Base-by-base conservation (phyloP, 2,797 vertebrate species). In the Gadopsis marmoratus region DNA sequence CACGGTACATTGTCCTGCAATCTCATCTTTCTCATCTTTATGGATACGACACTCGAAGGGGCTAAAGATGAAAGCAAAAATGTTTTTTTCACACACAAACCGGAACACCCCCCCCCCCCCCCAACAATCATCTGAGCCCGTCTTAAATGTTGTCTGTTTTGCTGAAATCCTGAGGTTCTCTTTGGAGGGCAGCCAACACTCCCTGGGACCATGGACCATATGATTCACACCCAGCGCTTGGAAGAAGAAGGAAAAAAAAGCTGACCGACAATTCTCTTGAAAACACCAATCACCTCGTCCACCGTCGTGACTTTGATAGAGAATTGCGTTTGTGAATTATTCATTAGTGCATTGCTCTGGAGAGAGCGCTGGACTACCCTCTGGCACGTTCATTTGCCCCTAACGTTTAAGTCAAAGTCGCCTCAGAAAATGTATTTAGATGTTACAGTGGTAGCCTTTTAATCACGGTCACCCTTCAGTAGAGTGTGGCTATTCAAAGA, bases 311-410 rank as follows among this genome's bases (percentile, higher is more conserved):
- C 72, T 72, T 72, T 74, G 73, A 86, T 78, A 56, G 63, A 75
- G 70, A 83, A 79, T 41, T 74, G 61, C 72, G 45, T 71, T 82
- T 73, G 53, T 92, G 89, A 90, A 93, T 93, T 84, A 94, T 93
- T 92, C 88, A 93, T 86, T 4, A 3, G 14, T 0, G 45, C 64
- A 12, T 75, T 60, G 53, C 77, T 80, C 59, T 7, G 6, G 51
- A 64, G 76, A 48, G 50, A 19, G 59, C 13, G 37, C 19, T 10
- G 7, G 35, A 69, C 68, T 78, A 59, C 74, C 78, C 78, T 78
- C 72, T 78, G 79, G 86, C 84, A 75, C 74, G 48, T 71, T 59
- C 75, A 62, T 74, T 55, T 59, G 45, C 51, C 54, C 59, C 4
- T 39, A 64, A 64, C 72, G 71, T 84, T 81, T 75, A 76, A 90